Base-by-base conservation (phyloP, 2,113 vertebrate species). In the Ardeotis arabs region DNA sequence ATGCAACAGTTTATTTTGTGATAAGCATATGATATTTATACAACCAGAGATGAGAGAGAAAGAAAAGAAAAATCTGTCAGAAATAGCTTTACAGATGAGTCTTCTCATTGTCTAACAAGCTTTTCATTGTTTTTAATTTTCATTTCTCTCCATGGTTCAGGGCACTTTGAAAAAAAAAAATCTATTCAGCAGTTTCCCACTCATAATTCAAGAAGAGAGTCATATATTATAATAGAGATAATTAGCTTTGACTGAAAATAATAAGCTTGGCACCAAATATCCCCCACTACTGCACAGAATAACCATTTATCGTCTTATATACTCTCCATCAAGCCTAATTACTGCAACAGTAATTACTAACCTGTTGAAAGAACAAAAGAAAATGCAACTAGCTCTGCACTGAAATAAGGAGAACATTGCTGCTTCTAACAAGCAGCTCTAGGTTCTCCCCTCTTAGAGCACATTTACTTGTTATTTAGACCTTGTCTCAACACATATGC, bases 321-420 rank as follows among this genome's bases (percentile, higher is more conserved):
- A 97, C 94, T 97, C 97, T 97, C 96, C 94, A 96, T 98, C 97
- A 96, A 97, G 96, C 94, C 95, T 98, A 98, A 98, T 98, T 98
- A 97, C 96, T 90, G 92, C 96, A 98, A 96, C 96, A 96, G 97
- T 98, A 97, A 98, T 98, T 98, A 98, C 96, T 97, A 98, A 98
- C 98, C 98, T 98, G 98, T 98, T 98, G 97, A 98, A 97, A 95
- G 98, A 98, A 98, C 96, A 98, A 98, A 98, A 95, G 97, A 91
- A 95, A 97, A 97, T 72, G 90, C 95, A 97, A 78, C 59, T 73
- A 82, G 80, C 88, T 97, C 82, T 89, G 91, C 91, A 69, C 72
- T 84, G 95, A 95, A 96, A 96, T 86, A 93, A 73, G 87, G 76
- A 89, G 84, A 81, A 79, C 29, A 14, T 41, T 60, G 58, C 87